These are phyloP conservation scores for Polydrusus cervinus DNA, from an alignment of 2,888 invertebrate genomes.

Conservation along the genomic window DNA sequence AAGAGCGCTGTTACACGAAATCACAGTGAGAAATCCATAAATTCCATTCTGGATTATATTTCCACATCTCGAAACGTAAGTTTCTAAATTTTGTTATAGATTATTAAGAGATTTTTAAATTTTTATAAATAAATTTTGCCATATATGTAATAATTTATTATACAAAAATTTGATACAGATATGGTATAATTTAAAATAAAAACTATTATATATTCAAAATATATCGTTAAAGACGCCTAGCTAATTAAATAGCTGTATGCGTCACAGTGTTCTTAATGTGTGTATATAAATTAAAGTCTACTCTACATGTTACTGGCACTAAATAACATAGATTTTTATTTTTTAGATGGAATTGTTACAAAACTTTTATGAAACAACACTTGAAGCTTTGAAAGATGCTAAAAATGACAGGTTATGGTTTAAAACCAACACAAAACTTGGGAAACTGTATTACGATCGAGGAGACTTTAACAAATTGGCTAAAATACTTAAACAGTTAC, in stretches of 20 bases:
- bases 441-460: conserved; percentile 97
- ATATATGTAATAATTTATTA: too few relatives aligned
- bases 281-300: too few relatives aligned
- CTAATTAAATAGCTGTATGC: too few relatives aligned
- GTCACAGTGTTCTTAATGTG: too few relatives aligned
- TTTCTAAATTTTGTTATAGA: conserved; percentile 56
- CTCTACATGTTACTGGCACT: background rate
- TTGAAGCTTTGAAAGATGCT: conserved; percentile 96
- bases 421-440: conserved; percentile 99
- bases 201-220: too few relatives aligned
- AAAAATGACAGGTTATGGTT: conserved; percentile 99
- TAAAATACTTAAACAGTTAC: conserved; percentile 96
- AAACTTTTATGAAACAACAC: conserved; percentile 97
- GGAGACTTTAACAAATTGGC: conserved; percentile 95
- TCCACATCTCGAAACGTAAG: conserved; percentile 98
- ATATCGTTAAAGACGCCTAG: too few relatives aligned
- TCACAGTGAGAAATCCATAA: conserved; percentile 99
- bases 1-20: conserved; percentile 99
- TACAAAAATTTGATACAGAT: too few relatives aligned
- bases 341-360: conserved; percentile 95
- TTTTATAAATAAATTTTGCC: too few relatives aligned
- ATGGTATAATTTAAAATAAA: too few relatives aligned
- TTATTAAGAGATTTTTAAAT: background rate
- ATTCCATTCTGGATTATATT: conserved; percentile 99
- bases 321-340: background rate